These are phyloP conservation scores for Euwallacea fornicatus DNA, from an alignment of 1,140 invertebrate species.

Conservation along the genomic window DNA sequence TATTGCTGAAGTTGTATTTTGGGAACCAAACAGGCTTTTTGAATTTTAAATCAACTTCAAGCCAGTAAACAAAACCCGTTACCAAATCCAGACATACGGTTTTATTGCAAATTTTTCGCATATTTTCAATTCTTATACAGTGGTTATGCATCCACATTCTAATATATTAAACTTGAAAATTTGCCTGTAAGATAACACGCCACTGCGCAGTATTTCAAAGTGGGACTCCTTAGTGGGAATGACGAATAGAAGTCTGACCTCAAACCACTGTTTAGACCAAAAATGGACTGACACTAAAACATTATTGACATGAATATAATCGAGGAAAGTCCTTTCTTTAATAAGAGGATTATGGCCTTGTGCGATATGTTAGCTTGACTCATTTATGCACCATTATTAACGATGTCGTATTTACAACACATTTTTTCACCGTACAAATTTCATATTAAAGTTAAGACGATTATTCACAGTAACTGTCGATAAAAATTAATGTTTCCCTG, in stretches of 20 bases:
- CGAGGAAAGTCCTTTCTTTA: constrained; percentile 12
- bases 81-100: too few relatives aligned
- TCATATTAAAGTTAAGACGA: neutral
- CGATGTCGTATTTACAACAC: neutral
- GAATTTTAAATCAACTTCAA: neutral
- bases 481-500: too few relatives aligned
- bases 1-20: too few relatives aligned
- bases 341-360: neutral
- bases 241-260: constrained; percentile 26
- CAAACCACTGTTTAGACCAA: constrained; percentile 20
- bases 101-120: too few relatives aligned
- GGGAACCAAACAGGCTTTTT: too few relatives aligned
- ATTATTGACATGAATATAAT: constrained; percentile 9
- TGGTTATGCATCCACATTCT: neutral
- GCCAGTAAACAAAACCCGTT: neutral
- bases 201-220: neutral
- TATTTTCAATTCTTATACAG: neutral
- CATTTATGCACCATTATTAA: neutral
- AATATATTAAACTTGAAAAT: neutral
- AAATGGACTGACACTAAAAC: constrained; percentile 19
- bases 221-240: neutral
- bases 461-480: neutral
- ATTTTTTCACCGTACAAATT: neutral
- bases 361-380: neutral
- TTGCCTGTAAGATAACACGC: neutral